Evolutionary conservation across 30 jellyfish, hydroid and myxozoan species (phyloP), one percentile per base, ranked within the genome.

Genomic region (Pseudorhiza aurosa): DNA sequence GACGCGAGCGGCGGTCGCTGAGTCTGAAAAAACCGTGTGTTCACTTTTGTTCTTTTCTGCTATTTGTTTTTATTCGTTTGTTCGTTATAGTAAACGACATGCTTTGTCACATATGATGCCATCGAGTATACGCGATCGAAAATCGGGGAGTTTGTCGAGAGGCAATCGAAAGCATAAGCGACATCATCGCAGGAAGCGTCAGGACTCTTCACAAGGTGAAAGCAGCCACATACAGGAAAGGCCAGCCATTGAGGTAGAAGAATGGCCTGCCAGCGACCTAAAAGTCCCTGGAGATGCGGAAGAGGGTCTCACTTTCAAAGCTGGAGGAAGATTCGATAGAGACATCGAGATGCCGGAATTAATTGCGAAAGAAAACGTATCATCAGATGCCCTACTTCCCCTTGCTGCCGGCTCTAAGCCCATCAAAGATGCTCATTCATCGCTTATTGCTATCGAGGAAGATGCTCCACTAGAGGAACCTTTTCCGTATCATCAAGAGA

Each of bases 91-190:
- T 1, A 90, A 90, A 37, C 87, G 96, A n/a, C 44, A 73, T 47
- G 93, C 97, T 4, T 36, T 90, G 82, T 92, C 97, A 12, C 97
- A 65, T 58, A 82, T 82, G 97, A 70, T 81, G 28, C 81, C 96
- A 28, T 35, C 89, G 3, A 58, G 47, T 14, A 30, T 57, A 14
- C 57, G 75, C 5, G 36, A 35, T 22, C 60, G 57, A 0, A 30
- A 26, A 32, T 39, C 53, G 18, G 77, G 77, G 32, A 40, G 40
- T 10, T 0, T 64, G 3, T 36, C 14, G 17, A 14, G 65, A 8
- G 37, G 74, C 0, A n/a, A 35, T 15, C 55, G 74, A 56, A 58
- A 58, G 40, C 85, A 67, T 39, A 74, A 67, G 44, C 97, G 85
- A 40, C 97, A 80, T 58, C 92, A 77, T 8, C 96, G 87, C 28